These are phyloP conservation scores for Dascillus cervinus DNA, from an alignment of 2,888 invertebrate genomes.

Conservation along the genomic window DNA sequence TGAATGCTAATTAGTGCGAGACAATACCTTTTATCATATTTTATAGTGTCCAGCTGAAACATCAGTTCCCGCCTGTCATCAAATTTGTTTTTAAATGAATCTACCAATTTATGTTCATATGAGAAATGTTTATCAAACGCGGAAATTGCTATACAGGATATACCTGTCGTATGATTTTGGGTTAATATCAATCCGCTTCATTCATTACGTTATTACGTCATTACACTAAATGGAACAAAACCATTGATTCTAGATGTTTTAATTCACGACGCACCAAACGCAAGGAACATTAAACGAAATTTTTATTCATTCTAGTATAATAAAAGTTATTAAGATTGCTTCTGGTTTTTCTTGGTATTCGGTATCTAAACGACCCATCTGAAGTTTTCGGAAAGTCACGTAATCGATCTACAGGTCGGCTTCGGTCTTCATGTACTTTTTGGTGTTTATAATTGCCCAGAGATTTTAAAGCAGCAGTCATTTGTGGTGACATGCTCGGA, in stretches of 20 bases:
- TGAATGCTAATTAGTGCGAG: conserved; percentile 23
- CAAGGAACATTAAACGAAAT: no score
- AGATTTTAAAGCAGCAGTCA: no score
- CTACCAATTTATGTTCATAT: conserved; percentile 45
- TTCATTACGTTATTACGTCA: conserved; percentile 26
- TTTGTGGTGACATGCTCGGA: no score
- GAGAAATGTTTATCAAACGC: conserved; percentile 48
- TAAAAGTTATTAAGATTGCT: no score
- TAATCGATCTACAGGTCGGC: no score
- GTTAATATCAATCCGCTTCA: conserved; percentile 32
- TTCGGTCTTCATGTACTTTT: no score
- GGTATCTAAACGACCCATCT: no score
- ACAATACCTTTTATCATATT: conserved; percentile 28
- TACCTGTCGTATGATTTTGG: conserved; percentile 27
- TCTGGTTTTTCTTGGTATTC: no score
- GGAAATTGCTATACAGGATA: conserved; percentile 46
- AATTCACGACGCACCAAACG: conserved; percentile 27
- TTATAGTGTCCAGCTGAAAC: conserved; percentile 29
- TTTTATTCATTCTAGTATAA: no score
- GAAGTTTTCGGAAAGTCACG: no score
- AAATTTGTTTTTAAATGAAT: conserved; percentile 27
- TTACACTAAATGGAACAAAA: conserved; percentile 26
- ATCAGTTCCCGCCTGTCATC: conserved; percentile 31
- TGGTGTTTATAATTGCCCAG: no score
- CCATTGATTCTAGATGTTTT: conserved; percentile 32